Evolutionary conservation across 2,888 invertebrate genomes (phyloP).

Genomic region (Phyllotreta cruciferae): DNA sequence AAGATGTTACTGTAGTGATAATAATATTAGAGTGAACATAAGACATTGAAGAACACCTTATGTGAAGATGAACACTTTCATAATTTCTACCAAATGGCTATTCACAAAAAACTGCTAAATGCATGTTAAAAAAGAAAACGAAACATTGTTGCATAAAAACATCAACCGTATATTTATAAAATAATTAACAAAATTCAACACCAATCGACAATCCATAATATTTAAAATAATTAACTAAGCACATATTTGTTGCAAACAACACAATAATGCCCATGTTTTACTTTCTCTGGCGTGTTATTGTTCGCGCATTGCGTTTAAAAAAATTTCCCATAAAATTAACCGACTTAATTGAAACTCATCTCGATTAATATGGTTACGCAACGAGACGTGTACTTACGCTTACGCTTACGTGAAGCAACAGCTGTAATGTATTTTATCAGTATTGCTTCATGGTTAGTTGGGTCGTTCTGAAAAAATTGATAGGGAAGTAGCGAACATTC

Average conservation of each 20-base stretch:
- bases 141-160: too few species aligned
- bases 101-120: too few species aligned
- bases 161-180: too few species aligned
- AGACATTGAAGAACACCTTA: too few species aligned
- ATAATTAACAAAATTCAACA: neutral
- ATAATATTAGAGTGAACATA: too few species aligned
- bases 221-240: neutral
- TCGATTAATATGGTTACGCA: neutral
- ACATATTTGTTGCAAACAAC: neutral
- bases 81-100: too few species aligned
- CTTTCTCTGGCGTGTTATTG: slow-evolving; percentile 8
- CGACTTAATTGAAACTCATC: slow-evolving; percentile 1
- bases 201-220: neutral
- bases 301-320: slow-evolving; percentile 10
- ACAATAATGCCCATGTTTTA: slow-evolving; percentile 2
- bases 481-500: slow-evolving; percentile 1
- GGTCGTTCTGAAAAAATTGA: slow-evolving; percentile 1
- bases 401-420: neutral
- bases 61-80: too few species aligned
- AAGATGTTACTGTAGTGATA: too few species aligned
- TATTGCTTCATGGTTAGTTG: slow-evolving; percentile 7
- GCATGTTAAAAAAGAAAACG: too few species aligned
- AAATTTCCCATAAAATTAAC: slow-evolving; percentile 9
- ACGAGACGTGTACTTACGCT: neutral
- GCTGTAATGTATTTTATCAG: slow-evolving; percentile 4